Conservation (phyloP, 92 coral and sea anemone genomes). For the Zoanthus sociatus region DNA sequence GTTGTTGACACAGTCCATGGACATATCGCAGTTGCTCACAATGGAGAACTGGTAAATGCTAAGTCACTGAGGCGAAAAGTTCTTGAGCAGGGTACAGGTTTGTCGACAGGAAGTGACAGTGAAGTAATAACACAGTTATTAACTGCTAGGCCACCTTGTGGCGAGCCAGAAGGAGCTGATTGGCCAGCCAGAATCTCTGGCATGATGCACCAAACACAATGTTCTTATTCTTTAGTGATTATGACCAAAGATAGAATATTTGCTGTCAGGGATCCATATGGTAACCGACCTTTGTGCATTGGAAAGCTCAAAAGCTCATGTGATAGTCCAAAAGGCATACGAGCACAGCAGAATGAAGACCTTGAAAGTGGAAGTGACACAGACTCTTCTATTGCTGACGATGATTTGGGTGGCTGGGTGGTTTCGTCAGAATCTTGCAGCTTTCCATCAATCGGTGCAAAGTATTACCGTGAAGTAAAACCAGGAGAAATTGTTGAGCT, state of each 20-base stretch:
- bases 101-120: constrained; percentile 95
- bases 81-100: constrained; percentile 81
- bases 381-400: constrained; percentile 49
- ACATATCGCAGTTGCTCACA: constrained; percentile 96
- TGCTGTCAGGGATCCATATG: constrained; percentile 98
- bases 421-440: constrained; percentile 94
- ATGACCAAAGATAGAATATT: constrained; percentile 86
- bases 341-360: constrained; percentile 41
- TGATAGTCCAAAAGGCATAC: constrained; percentile 52
- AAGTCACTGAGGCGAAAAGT: constrained; percentile 82
- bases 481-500: constrained; percentile 95
- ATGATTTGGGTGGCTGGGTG: constrained; percentile 86
- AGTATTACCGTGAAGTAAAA: constrained; percentile 77
- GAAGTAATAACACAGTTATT: constrained; percentile 94
- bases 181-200: constrained; percentile 94
- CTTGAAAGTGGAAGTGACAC: constrained; percentile 50
- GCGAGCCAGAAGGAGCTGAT: constrained; percentile 95
- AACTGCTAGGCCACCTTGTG: constrained; percentile 93
- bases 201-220: constrained; percentile 79
- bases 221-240: constrained; percentile 90
- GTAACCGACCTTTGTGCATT: constrained; percentile 94
- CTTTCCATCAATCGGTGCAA: constrained; percentile 96
- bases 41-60: constrained; percentile 97
- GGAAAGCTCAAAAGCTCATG: constrained; percentile 77
- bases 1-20: constrained; percentile 97